Percentiles rank a stretch among this genome's conserved stretches.
Conservation (phyloP, 2,888 invertebrate species). For the Drosophila antonietae region DNA sequence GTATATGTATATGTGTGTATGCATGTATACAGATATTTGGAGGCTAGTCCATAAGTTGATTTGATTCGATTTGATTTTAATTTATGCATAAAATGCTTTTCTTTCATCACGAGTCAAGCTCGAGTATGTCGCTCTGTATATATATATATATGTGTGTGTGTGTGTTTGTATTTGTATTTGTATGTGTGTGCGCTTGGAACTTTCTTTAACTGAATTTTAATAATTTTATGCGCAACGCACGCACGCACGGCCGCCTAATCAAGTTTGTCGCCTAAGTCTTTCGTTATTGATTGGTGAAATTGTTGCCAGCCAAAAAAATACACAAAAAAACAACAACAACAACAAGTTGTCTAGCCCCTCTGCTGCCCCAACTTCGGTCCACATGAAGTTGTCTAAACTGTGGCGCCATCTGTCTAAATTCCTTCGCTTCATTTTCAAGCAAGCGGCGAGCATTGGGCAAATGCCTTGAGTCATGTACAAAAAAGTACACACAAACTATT, state of each 20-base stretch:
- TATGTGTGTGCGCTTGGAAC: conserved; percentile 50
- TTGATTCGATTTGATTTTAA: conserved; percentile 80
- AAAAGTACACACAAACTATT: neutral
- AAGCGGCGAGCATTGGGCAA: neutral
- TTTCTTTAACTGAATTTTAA: conserved; percentile 81
- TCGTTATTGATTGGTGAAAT: conserved; percentile 81
- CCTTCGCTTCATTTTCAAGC: conserved; percentile 3
- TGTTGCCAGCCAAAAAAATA: conserved; percentile 44
- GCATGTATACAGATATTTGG: conserved; percentile 30
- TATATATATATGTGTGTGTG: neutral
- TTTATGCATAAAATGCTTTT: conserved; percentile 81
- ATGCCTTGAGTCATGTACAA: conserved; percentile 1
- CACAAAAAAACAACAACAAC: conserved; percentile 1
- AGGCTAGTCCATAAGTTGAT: conserved; percentile 66
- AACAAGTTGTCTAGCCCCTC: neutral
- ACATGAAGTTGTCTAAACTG: conserved; percentile 7
- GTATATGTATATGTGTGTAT: neutral
- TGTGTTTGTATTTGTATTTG: neutral
- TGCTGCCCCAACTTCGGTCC: neutral
- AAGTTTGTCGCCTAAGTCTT: conserved; percentile 80
- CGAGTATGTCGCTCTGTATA: conserved; percentile 15
- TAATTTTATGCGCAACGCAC: conserved; percentile 78
- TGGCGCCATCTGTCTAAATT: conserved; percentile 33
- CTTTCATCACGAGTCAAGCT: conserved; percentile 73
- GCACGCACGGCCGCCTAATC: conserved; percentile 75